A percentile compares a stretch with the other conserved stretches of the same genome.
phyloP scores from a whole-genome alignment of 2,888 invertebrate genomes.

The Drosophila eohydei region DNA sequence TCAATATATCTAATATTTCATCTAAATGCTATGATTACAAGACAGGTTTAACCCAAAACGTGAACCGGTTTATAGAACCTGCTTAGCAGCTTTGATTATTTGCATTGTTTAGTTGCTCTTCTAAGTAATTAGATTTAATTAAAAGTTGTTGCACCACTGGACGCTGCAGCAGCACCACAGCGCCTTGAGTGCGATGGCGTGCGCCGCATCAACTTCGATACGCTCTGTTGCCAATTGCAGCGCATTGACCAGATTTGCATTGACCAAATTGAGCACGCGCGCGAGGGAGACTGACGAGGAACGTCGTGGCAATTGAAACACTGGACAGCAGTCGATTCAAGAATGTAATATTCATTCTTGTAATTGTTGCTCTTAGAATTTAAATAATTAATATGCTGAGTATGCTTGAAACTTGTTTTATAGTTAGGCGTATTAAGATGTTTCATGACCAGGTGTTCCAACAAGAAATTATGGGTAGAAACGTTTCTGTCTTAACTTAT shows the following conservation, averaged over 20 bases:
- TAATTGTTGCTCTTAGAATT: slow-evolving; percentile 10
- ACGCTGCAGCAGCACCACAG: slow-evolving; percentile 34
- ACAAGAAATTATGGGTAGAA: background rate
- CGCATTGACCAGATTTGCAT: slow-evolving; percentile 73
- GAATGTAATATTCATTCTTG: slow-evolving; percentile 17
- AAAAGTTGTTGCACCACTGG: slow-evolving; percentile 77
- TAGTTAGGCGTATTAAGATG: background rate
- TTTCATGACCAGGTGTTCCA: slow-evolving; percentile 6
- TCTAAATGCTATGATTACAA: background rate
- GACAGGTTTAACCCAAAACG: background rate
- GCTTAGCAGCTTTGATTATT: slow-evolving; percentile 13
- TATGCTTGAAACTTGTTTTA: background rate
- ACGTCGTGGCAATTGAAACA: slow-evolving; percentile 41
- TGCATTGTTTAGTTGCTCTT: slow-evolving; percentile 22
- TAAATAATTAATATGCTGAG: slow-evolving; percentile 8
- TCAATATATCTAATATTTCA: background rate
- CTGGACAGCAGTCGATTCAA: slow-evolving; percentile 16
- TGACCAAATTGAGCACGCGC: slow-evolving; percentile 50
- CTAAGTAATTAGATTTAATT: slow-evolving; percentile 70
- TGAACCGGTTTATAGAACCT: background rate
- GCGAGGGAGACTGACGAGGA: slow-evolving; percentile 11
- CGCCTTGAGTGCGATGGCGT: slow-evolving; percentile 51
- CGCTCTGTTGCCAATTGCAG: slow-evolving; percentile 66
- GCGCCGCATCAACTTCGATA: slow-evolving; percentile 56
- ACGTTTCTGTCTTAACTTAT: background rate